A percentile compares a stretch with the other conserved stretches of the same genome.
These are phyloP conservation scores for Beroe ovata DNA, from an alignment of 37 sponge, comb jelly and placozoan species.

Conservation along the genomic window DNA sequence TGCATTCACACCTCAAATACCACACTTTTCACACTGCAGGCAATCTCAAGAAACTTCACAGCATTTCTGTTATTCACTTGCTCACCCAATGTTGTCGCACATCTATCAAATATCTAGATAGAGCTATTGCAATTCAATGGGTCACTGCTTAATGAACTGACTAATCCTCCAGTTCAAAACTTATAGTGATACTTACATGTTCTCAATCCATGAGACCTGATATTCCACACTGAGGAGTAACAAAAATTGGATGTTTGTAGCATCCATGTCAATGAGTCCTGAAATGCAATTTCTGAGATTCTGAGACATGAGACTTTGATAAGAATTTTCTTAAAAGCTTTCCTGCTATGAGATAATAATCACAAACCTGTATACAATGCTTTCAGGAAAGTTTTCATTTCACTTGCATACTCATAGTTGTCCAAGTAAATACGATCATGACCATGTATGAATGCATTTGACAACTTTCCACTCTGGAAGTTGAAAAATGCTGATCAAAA, in stretches of 20 bases:
- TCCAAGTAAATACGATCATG: background rate
- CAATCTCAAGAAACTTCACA: constrained; percentile 10
- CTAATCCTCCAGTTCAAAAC: no score
- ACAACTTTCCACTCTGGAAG: constrained; percentile 34
- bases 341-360: background rate
- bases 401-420: constrained; percentile 10
- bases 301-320: no score
- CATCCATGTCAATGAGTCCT: background rate
- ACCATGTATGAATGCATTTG: background rate
- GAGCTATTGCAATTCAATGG: no score
- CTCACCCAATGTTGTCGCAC: constrained; percentile 19
- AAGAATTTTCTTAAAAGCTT: no score
- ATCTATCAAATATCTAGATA: constrained; percentile 13
- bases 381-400: constrained; percentile 30
- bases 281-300: background rate
- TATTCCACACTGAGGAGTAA: constrained; percentile 24
- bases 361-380: constrained; percentile 9
- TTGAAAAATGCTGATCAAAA: background rate
- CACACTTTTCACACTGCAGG: constrained; percentile 34
- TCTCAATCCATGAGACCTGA: constrained; percentile 18
- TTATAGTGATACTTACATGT: no score
- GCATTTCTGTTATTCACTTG: background rate
- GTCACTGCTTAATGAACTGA: background rate
- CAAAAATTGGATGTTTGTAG: constrained; percentile 5
- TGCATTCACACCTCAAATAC: constrained; percentile 19